Base-by-base conservation (phyloP, 2,113 vertebrate species). In the Crotalus helleri region DNA sequence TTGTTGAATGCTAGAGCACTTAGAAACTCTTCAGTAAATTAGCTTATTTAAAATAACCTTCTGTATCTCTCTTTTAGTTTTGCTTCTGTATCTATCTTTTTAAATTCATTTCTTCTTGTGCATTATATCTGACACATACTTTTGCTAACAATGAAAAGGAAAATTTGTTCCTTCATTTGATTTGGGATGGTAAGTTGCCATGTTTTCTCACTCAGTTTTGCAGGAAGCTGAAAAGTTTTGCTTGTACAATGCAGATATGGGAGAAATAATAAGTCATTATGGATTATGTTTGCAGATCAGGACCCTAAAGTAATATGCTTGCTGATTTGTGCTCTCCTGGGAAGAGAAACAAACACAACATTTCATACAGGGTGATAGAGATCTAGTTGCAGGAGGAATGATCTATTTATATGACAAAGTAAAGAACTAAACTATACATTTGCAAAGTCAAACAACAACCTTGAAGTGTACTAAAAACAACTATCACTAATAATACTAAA, bases 371-470 rank as follows among this genome's bases (percentile, higher is more conserved):
- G 95, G 61, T 94, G 53, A 90, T 29, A 93, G 4, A 92, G 49
- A 94, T 96, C 93, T 96, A 96, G 92, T 64, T 91, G 92, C 89
- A 94, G 95, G 96, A 69, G 88, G 49, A 95, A 93, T 95, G 58
- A 89, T 89, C 88, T 85, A 89, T 89, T 74, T 85, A 92, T 23
- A 95, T 94, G 21, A 58, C 92, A n/a, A 46, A 64, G 92, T 94
- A 96, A 97, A 51, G 85, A 53, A 44, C 29, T 74, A 55, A 95
- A 96, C 93, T 95, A 93, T 53, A 91, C 85, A 88, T 89, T 74
- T 87, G 44, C 46, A 91, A 58, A 91, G 44, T 51, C 0, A 1
- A 92, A 94, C 91, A 92, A 95, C 46, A 96, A 90, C 87, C 88
- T 89, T 89, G 87, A 85, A 21, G 17, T 49, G 4, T 88, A 74